These are phyloP conservation scores for Rotaria magnacalcarata DNA, from an alignment of 2,888 invertebrate genomes.

Conservation along the genomic window DNA sequence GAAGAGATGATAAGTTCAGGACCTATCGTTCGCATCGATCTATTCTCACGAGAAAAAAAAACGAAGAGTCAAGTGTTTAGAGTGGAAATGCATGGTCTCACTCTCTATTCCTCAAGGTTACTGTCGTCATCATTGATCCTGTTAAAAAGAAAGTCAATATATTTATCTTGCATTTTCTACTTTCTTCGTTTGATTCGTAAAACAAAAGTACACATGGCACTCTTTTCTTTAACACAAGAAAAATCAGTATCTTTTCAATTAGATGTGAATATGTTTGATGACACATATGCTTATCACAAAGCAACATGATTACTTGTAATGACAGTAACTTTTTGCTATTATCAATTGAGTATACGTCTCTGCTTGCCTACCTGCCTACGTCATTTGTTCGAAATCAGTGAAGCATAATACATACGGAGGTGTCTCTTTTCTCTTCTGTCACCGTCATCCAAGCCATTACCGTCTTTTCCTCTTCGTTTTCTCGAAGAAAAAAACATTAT, in stretches of 20 bases:
- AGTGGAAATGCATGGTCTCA: conserved; percentile 18
- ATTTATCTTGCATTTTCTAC: neutral
- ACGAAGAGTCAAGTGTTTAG: conserved; percentile 15
- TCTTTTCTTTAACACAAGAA: no score
- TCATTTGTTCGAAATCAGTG: conserved; percentile 8
- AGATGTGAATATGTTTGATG: neutral
- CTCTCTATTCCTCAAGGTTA: conserved; percentile 13
- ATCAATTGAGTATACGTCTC: neutral
- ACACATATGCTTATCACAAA: neutral
- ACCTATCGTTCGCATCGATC: conserved; percentile 26
- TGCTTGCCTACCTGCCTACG: neutral
- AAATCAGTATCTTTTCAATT: neutral
- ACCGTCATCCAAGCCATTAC: neutral
- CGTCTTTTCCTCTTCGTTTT: conserved; percentile 6
- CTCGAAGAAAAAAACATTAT: conserved; percentile 18
- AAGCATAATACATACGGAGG: conserved; percentile 21
- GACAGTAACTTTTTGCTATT: neutral
- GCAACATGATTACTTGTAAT: neutral
- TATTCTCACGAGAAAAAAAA: conserved; percentile 17
- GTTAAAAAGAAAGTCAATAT: conserved; percentile 18
- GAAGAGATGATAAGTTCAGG: conserved; percentile 16
- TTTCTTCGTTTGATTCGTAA: neutral
- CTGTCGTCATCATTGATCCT: neutral
- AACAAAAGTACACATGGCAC: neutral
- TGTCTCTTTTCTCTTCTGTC: conserved; percentile 7